A percentile compares a stretch with the other conserved stretches of the same genome.
phyloP scores from a whole-genome alignment of 2,113 vertebrate genomes.

The Neopipo cinnamomea region DNA sequence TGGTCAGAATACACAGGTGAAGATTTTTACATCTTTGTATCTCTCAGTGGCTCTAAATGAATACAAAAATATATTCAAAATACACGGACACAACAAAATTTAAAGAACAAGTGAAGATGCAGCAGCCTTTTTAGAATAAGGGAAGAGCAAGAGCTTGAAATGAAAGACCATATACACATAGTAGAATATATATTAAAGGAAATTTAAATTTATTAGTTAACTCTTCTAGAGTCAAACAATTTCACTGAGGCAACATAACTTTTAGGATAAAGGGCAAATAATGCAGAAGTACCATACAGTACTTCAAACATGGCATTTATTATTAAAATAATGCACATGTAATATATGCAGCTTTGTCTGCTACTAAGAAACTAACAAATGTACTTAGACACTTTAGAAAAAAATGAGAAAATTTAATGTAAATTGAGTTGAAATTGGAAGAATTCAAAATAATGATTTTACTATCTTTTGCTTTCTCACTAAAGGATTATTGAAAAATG shows the following conservation, averaged over 20 bases:
- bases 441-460: not conserved
- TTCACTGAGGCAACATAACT: not conserved
- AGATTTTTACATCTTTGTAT: not conserved
- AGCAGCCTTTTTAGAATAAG: not conserved
- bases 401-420: not conserved
- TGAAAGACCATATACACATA: not conserved
- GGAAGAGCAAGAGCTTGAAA: not conserved
- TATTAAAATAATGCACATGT: not conserved
- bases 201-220: not conserved
- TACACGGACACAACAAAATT: not conserved
- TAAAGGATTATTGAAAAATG: not conserved
- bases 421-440: not conserved
- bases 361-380: not conserved
- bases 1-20: not conserved
- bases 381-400: not conserved
- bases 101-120: not conserved
- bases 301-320: not conserved
- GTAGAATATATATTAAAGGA: not conserved
- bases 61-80: not conserved
- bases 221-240: not conserved
- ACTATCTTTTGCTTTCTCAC: not conserved
- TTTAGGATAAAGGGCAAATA: not conserved
- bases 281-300: not conserved
- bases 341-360: not conserved
- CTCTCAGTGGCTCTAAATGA: not conserved